Evolutionary conservation across 1,140 invertebrate genomes (phyloP), one percentile per base, ranked within the genome.

Genomic region (Dufourea novaeangliae): DNA sequence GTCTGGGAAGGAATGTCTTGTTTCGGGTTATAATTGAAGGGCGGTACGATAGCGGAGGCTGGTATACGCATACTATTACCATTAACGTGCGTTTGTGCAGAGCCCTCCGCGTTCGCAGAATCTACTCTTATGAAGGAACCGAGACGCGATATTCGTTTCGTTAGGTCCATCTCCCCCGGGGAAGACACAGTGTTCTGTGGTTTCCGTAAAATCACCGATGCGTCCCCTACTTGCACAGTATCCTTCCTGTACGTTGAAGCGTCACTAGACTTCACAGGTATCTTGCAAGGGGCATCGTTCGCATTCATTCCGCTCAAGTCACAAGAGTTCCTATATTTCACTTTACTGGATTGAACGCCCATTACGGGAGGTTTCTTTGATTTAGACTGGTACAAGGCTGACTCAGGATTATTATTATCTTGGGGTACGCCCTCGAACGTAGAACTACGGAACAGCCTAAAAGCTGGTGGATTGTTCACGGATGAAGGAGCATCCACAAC

Each of bases 381-480:
- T 34, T 67, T 85, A 4, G 71, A 62, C 27, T 79, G 87, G 63
- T 67, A 77, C 25, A 63, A 29, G 0, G 44, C 64, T 22, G 57
- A 62, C 5, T 69, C 71, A 0, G 39, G 25, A 11, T 54, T 46
- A 20, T 69, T 52, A 1, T 82, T 59, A 14, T 88, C 86, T 39
- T 93, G 93, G 7, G 94, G 93, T 46, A 94, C 92, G 1, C 94
- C 95, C 80, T 96, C 95, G 87, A 96, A 96, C 0, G 95, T 96
- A 2, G 95, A 96, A 85, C 95, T 96, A 25, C 95, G 92, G 50
- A 94, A 94, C 3, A 96, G 84, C 80, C 92, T 93, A 4, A 92
- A 91, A 27, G 90, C 88, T 70, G 93, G 90, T 2, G 89, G 76
- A 6, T 88, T 82, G 5, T 59, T 68, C 8, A 63, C 59, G 8